Percentiles rank a stretch among this genome's conserved stretches.
Conservation (phyloP, 2,888 invertebrate genomes). For the Tanaodytes sp. region DNA sequence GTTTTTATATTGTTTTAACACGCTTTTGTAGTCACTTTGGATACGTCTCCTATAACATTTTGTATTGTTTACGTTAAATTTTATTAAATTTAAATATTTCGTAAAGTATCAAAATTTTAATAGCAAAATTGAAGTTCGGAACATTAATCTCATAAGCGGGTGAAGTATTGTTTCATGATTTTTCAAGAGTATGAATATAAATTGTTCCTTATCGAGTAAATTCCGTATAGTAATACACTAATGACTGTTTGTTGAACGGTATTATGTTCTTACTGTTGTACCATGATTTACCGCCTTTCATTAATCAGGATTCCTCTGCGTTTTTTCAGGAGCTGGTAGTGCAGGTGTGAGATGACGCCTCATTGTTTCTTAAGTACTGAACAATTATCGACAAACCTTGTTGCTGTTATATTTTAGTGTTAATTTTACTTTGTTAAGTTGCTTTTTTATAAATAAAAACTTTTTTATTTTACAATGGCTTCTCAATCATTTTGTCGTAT, state of each 20-base stretch:
- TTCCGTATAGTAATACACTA: background rate
- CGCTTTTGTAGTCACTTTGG: no score
- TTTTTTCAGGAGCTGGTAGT: slow-evolving; percentile 37
- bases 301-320: slow-evolving; percentile 36
- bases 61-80: no score
- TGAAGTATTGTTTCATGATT: no score
- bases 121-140: no score
- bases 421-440: slow-evolving; percentile 17
- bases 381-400: slow-evolving; percentile 5
- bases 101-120: no score
- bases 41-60: no score
- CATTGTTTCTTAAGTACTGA: slow-evolving; percentile 18
- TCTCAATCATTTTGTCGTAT: background rate
- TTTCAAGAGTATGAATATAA: no score
- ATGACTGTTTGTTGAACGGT: slow-evolving; percentile 8
- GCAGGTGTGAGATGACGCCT: slow-evolving; percentile 7
- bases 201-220: no score
- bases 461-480: background rate
- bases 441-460: slow-evolving; percentile 14
- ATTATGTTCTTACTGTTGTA: background rate
- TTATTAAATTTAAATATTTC: no score
- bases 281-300: slow-evolving; percentile 15
- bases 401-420: slow-evolving; percentile 11
- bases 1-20: no score
- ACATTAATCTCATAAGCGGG: no score